phyloP scores from a whole-genome alignment of 2,113 vertebrate genomes.

The Entomyzon cyanotis region DNA sequence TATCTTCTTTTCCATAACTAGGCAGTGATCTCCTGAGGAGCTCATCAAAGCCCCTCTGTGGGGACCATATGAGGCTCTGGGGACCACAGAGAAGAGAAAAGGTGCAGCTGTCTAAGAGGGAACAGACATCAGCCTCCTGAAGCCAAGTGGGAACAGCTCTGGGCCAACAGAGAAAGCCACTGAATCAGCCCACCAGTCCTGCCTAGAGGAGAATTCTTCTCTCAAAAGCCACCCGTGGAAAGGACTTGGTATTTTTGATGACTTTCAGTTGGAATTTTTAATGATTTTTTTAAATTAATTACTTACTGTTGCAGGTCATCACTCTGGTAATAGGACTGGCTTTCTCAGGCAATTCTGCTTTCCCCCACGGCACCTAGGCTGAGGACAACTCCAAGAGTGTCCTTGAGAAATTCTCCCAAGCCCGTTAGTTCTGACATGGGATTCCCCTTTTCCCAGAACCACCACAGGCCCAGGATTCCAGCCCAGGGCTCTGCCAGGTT shows the following conservation, averaged over 20 bases:
- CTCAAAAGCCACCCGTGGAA: not conserved
- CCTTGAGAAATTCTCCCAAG: not conserved
- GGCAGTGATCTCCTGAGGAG: not conserved
- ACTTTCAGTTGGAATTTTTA: not conserved
- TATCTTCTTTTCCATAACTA: not conserved
- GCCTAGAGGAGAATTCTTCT: not conserved
- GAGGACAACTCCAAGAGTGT: not conserved
- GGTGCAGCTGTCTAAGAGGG: not conserved
- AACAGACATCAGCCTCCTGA: not conserved
- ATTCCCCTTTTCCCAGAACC: not conserved
- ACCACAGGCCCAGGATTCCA: not conserved
- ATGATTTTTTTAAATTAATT: not conserved
- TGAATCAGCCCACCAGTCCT: not conserved
- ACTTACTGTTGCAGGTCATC: not conserved
- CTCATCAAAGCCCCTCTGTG: not conserved
- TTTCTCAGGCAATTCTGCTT: not conserved
- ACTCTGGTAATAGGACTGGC: not conserved
- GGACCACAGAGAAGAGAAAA: not conserved
- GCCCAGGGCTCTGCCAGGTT: not conserved
- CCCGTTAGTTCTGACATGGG: fast-evolving
- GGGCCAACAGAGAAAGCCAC: not conserved
- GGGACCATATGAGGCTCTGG: fast-evolving
- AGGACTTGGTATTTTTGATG: not conserved
- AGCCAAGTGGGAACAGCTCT: not conserved
- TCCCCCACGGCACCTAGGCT: not conserved